A percentile compares a stretch with the other conserved stretches of the same genome.
These are phyloP conservation scores for Radopholus similis DNA, from an alignment of 1,140 invertebrate genomes.

Conservation along the genomic window DNA sequence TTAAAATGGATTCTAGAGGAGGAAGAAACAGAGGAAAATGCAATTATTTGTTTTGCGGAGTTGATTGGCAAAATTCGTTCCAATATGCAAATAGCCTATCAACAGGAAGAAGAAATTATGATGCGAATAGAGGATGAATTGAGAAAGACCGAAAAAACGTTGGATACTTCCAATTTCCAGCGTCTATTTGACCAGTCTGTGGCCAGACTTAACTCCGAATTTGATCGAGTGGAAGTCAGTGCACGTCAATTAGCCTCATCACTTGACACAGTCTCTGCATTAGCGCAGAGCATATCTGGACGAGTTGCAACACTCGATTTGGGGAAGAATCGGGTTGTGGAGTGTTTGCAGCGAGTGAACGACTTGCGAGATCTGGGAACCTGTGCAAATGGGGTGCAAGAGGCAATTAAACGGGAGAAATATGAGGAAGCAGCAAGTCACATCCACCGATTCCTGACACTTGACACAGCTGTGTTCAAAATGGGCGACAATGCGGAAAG, in stretches of 20 bases:
- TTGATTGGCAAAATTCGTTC: slow-evolving; percentile 16
- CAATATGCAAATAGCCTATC: slow-evolving; percentile 15
- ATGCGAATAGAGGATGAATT: slow-evolving; percentile 35
- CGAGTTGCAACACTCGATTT: slow-evolving; percentile 78
- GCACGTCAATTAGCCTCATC: slow-evolving; percentile 39
- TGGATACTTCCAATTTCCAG: slow-evolving; percentile 30
- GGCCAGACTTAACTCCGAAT: slow-evolving; percentile 43
- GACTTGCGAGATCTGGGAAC: slow-evolving; percentile 91
- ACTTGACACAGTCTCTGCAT: slow-evolving; percentile 41
- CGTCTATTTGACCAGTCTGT: slow-evolving; percentile 48
- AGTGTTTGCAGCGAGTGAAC: slow-evolving; percentile 87
- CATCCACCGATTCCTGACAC: slow-evolving; percentile 85
- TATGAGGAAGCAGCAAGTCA: slow-evolving; percentile 83
- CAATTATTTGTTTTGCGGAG: background rate
- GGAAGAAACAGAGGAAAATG: background rate
- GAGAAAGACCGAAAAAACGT: slow-evolving; percentile 7
- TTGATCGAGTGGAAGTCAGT: slow-evolving; percentile 43
- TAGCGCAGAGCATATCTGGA: slow-evolving; percentile 55
- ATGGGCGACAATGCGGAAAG: slow-evolving; percentile 69
- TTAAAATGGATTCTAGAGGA: background rate
- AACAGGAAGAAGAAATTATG: slow-evolving; percentile 39
- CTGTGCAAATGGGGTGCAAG: slow-evolving; percentile 88
- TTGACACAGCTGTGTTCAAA: slow-evolving; percentile 81
- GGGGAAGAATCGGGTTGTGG: slow-evolving; percentile 85
- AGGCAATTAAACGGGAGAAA: slow-evolving; percentile 79